Evolutionary conservation across 2,888 invertebrate genomes (phyloP).

Genomic region (Rotaria macrura): DNA sequence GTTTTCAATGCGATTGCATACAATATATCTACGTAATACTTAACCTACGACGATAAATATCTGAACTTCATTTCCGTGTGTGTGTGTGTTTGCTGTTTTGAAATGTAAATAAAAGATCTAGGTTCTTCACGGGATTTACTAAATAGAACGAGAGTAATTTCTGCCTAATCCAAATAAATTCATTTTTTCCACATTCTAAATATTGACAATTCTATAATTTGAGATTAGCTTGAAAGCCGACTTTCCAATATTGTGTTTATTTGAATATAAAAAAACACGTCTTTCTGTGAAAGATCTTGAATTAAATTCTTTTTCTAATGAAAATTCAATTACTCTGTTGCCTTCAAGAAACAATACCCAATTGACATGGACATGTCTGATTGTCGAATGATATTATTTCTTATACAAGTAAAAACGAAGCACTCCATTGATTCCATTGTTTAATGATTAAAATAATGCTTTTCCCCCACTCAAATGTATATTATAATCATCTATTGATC

Average conservation of each 20-base stretch:
- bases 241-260: too few species aligned
- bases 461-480: not conserved
- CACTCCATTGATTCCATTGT: too few species aligned
- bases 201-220: not conserved
- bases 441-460: not conserved
- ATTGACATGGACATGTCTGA: too few species aligned
- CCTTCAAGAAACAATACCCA: too few species aligned
- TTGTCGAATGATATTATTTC: too few species aligned
- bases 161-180: not conserved
- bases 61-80: not conserved
- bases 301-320: too few species aligned
- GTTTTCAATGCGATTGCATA: not conserved
- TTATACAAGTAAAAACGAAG: too few species aligned
- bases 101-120: not conserved
- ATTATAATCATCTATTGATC: not conserved
- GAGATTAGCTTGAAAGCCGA: not conserved
- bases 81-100: not conserved
- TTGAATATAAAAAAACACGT: too few species aligned
- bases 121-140: too few species aligned
- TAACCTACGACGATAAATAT: not conserved
- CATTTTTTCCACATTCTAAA: not conserved
- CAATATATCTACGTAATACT: not conserved
- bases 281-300: too few species aligned
- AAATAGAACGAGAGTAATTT: not conserved
- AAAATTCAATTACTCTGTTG: too few species aligned